These are phyloP conservation scores for Ctenopoma multispine DNA, from an alignment of 2,797 vertebrate species.

Conservation along the genomic window DNA sequence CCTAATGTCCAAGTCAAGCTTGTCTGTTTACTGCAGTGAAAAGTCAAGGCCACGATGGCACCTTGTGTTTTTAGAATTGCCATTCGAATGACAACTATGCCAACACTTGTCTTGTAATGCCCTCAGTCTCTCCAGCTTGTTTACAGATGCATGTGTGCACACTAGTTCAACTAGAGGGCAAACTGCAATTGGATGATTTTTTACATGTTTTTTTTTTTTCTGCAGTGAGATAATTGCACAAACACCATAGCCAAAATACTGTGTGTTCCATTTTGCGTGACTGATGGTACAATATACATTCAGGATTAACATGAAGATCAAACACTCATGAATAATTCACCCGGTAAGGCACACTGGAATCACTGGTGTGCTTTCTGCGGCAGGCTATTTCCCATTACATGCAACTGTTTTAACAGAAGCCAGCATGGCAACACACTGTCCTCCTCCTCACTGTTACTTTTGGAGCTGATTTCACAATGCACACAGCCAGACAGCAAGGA, in stretches of 20 bases:
- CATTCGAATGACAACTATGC: constrained; percentile 21
- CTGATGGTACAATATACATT: constrained; percentile 7
- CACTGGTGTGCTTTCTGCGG: constrained; percentile 48
- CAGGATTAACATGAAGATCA: constrained; percentile 47
- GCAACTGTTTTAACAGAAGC: constrained; percentile 54
- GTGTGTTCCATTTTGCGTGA: constrained; percentile 4
- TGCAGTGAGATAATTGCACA: constrained; percentile 22
- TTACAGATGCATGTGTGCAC: constrained; percentile 22
- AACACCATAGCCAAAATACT: constrained; percentile 15
- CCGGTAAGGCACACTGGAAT: constrained; percentile 23
- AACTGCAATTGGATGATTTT: constrained; percentile 25
- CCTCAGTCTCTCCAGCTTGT: constrained; percentile 19
- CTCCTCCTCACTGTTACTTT: constrained; percentile 20
- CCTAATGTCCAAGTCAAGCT: constrained; percentile 51
- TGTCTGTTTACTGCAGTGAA: constrained; percentile 46
- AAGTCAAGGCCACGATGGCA: constrained; percentile 26
- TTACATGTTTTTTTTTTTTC: constrained; percentile 2
- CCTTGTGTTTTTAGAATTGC: constrained; percentile 44
- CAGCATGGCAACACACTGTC: constrained; percentile 16
- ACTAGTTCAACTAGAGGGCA: constrained; percentile 50
- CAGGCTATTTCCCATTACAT: constrained; percentile 34
- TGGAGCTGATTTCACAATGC: constrained; percentile 42
- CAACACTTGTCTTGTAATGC: constrained; percentile 6
- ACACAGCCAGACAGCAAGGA: constrained; percentile 15
- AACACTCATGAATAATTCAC: constrained; percentile 67